Evolutionary conservation across 2,888 invertebrate species (phyloP).

Genomic region (Rotaria socialis): DNA sequence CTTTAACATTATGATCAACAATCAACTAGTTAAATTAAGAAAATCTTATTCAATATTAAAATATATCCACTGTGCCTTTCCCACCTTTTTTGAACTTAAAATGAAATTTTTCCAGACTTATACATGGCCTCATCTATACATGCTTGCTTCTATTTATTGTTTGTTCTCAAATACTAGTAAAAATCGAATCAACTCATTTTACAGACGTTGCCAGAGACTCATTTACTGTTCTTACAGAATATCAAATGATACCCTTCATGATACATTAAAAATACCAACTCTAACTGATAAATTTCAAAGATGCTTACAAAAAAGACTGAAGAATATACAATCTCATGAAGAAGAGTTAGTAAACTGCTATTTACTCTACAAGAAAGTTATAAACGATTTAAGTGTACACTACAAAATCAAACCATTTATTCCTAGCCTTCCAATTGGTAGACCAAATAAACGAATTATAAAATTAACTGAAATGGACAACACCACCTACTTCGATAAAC

Average conservation of each 20-base stretch:
- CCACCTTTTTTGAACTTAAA: neutral
- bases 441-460: too few species aligned
- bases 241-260: neutral
- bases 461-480: too few species aligned
- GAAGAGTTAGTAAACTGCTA: neutral
- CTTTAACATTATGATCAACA: neutral
- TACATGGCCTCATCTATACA: neutral
- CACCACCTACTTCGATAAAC: too few species aligned
- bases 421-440: too few species aligned
- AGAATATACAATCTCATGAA: neutral
- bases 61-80: neutral
- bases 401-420: neutral
- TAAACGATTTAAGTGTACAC: neutral
- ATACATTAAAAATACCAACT: neutral
- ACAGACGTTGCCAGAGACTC: neutral
- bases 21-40: neutral
- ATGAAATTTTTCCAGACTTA: neutral
- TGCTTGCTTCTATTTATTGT: neutral
- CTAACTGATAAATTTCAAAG: neutral
- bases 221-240: neutral
- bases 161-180: neutral
- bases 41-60: neutral
- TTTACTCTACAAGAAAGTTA: neutral
- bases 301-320: neutral
- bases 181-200: neutral